Conservation (phyloP, 2,888 invertebrate species). For the Rhaphigaster nebulosa region DNA sequence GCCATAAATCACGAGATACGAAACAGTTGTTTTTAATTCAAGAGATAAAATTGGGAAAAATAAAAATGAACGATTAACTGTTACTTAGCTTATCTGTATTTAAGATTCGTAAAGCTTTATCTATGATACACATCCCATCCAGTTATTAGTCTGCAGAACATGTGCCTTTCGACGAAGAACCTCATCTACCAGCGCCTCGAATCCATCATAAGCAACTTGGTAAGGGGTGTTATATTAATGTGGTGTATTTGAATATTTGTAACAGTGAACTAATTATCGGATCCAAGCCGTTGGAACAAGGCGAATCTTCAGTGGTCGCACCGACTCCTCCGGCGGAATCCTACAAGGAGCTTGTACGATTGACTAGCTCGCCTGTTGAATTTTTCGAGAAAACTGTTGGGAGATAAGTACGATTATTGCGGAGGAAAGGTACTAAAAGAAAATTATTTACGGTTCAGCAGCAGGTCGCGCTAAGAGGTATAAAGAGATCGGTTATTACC, state of each 20-base stretch:
- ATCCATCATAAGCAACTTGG: background rate
- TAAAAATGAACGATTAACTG: background rate
- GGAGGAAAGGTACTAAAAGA: background rate
- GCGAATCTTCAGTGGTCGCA: background rate
- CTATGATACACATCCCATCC: background rate
- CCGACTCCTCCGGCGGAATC: too few species aligned
- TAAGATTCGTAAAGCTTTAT: background rate
- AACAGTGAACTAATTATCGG: background rate
- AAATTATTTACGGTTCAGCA: background rate
- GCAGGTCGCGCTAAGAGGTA: conserved; percentile 5
- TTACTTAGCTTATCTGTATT: conserved; percentile 23
- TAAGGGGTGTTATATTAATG: background rate
- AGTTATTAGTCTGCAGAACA: background rate
- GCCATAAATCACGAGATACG: background rate
- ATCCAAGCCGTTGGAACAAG: background rate
- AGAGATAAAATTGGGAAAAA: background rate
- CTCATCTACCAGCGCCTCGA: background rate
- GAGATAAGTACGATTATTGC: background rate
- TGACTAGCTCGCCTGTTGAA: background rate
- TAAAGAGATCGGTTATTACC: conserved; percentile 35
- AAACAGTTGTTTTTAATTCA: background rate
- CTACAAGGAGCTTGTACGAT: background rate
- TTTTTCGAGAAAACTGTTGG: background rate
- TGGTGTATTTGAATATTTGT: background rate
- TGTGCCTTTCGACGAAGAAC: background rate